A percentile compares a stretch with the other conserved stretches of the same genome.
Evolutionary conservation across 2,888 invertebrate species (phyloP).

Genomic region (Artemia sinica): DNA sequence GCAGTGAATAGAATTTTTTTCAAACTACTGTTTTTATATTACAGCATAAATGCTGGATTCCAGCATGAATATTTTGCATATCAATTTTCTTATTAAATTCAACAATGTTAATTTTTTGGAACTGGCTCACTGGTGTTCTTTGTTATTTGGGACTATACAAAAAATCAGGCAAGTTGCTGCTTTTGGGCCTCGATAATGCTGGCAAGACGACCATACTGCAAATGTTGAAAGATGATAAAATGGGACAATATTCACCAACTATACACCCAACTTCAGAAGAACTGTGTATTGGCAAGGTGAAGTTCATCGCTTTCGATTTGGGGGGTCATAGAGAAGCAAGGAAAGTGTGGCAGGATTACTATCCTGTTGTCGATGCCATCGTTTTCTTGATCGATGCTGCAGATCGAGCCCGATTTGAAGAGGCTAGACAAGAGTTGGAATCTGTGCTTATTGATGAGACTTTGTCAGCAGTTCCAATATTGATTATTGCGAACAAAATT

Average conservation of each 20-base stretch:
- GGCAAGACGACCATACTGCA: constrained; percentile 43
- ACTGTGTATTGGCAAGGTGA: constrained; percentile 40
- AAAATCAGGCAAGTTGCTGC: constrained; percentile 41
- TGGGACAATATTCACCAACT: constrained; percentile 43
- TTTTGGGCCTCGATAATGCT: constrained; percentile 42
- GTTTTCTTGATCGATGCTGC: constrained; percentile 40
- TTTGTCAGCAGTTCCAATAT: constrained; percentile 38
- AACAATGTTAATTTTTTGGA: not conserved
- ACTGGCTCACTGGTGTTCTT: constrained; percentile 17
- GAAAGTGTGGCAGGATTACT: constrained; percentile 43
- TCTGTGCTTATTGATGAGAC: constrained; percentile 38
- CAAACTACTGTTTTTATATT: too few species aligned
- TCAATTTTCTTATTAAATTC: too few species aligned
- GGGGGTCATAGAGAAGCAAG: constrained; percentile 40
- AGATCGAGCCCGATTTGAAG: constrained; percentile 37
- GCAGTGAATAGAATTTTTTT: too few species aligned
- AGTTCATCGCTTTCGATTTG: constrained; percentile 42
- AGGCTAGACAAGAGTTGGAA: constrained; percentile 38
- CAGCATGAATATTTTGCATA: too few species aligned
- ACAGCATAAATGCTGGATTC: too few species aligned
- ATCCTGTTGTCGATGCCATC: constrained; percentile 42
- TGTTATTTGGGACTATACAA: constrained; percentile 36
- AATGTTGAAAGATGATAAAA: constrained; percentile 43
- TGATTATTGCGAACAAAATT: constrained; percentile 42
- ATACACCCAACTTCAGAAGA: constrained; percentile 43